Conservation (phyloP, 1,140 invertebrate genomes). For the Megalonaias nervosa region DNA sequence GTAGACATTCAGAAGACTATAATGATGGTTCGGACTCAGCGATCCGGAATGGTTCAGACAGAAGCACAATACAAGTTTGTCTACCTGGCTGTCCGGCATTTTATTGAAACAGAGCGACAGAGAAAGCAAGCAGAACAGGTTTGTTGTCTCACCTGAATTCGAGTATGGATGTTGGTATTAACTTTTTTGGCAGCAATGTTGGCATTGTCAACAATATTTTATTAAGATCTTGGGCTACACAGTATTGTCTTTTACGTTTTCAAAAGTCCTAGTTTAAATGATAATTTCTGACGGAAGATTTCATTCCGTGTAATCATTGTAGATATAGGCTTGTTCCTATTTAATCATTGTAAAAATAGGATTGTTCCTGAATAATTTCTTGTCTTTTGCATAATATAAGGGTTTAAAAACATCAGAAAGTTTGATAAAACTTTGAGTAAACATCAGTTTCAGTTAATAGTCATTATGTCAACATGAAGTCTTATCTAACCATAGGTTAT, state of each 20-base stretch:
- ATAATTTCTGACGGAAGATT: too few relatives aligned
- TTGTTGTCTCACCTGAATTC: neutral
- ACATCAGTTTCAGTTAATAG: too few relatives aligned
- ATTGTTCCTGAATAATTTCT: too few relatives aligned
- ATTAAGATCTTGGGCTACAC: neutral
- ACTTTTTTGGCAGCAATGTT: neutral
- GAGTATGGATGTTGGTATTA: neutral
- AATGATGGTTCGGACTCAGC: conserved; percentile 95
- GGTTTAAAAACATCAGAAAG: too few relatives aligned
- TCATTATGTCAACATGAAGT: too few relatives aligned
- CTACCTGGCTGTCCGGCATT: conserved; percentile 96
- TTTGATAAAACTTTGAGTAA: too few relatives aligned
- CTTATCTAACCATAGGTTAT: too few relatives aligned
- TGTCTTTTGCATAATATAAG: too few relatives aligned
- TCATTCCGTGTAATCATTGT: too few relatives aligned
- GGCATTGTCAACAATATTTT: neutral
- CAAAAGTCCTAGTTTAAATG: too few relatives aligned
- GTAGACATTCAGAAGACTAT: conserved; percentile 98
- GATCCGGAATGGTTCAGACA: conserved; percentile 99
- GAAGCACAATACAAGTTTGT: conserved; percentile 99
- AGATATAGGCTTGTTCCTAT: too few relatives aligned
- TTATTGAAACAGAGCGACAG: conserved; percentile 93
- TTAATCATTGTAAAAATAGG: too few relatives aligned
- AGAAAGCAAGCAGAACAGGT: conserved; percentile 87
- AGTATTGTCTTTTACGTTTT: neutral